These are phyloP conservation scores for Sebastes vulpes DNA, from an alignment of 2,797 vertebrate species.

Conservation along the genomic window DNA sequence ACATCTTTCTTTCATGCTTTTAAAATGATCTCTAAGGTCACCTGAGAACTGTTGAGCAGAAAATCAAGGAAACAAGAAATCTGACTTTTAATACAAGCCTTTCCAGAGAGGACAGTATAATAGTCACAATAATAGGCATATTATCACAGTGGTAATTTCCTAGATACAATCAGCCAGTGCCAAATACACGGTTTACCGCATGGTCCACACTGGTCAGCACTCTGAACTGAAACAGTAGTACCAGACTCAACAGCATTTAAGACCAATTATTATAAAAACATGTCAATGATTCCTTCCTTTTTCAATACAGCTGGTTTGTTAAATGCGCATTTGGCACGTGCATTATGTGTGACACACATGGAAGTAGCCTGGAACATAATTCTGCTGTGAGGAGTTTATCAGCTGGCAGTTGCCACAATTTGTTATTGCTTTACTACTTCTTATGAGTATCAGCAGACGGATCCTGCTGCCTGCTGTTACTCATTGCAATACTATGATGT, in stretches of 20 bases:
- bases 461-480: background rate
- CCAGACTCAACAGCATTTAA: background rate
- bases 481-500: background rate
- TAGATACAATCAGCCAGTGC: background rate
- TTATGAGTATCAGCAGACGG: too few species aligned
- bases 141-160: background rate
- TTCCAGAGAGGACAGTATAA: background rate
- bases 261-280: background rate
- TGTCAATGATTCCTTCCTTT: background rate
- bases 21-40: background rate
- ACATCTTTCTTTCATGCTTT: background rate
- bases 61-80: background rate
- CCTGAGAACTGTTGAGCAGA: background rate
- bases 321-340: background rate
- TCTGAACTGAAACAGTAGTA: background rate
- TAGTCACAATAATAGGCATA: background rate
- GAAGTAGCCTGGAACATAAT: background rate
- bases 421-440: background rate
- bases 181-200: background rate
- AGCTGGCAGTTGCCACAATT: too few species aligned
- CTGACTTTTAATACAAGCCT: background rate
- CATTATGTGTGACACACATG: background rate
- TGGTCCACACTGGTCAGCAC: background rate
- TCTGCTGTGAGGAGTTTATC: background rate
- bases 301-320: background rate